A percentile compares a stretch with the other conserved stretches of the same genome.
Evolutionary conservation across 23 tunicate species (phyloP).

Genomic region (Botrylloides violaceus): DNA sequence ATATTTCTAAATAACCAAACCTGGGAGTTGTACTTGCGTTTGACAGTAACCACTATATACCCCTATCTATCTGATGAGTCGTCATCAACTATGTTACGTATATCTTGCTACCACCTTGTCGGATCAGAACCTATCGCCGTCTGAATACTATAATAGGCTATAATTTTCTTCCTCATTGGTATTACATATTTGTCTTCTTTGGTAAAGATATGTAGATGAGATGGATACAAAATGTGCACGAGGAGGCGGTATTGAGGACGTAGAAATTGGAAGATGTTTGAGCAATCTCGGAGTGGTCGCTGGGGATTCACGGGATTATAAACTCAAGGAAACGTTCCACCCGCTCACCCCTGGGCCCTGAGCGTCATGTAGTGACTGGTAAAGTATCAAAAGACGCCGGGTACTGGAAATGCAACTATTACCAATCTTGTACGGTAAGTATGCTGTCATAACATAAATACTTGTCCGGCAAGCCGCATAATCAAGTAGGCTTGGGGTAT

Average conservation of each 20-base stretch:
- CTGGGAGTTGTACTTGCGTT: too few relatives aligned
- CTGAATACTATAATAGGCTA: too few relatives aligned
- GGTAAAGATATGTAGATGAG: constrained; percentile 22
- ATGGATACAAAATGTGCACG: constrained; percentile 20
- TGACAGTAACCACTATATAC: too few relatives aligned
- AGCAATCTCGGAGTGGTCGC: constrained; percentile 36
- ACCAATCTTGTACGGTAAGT: constrained; percentile 34
- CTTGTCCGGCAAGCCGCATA: too few relatives aligned
- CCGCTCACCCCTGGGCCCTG: constrained; percentile 51
- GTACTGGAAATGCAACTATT: constrained; percentile 56
- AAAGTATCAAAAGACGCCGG: constrained; percentile 14
- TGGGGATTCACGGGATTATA: constrained; percentile 46
- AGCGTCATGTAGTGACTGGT: constrained; percentile 24
- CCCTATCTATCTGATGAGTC: too few relatives aligned
- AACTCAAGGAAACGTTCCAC: constrained; percentile 29
- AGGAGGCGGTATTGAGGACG: constrained; percentile 32
- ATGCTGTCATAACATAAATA: too few relatives aligned
- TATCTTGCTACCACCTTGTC: too few relatives aligned
- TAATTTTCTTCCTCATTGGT: too few relatives aligned
- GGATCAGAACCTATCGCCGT: too few relatives aligned
- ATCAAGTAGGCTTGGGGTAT: too few relatives aligned
- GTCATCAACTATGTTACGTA: too few relatives aligned
- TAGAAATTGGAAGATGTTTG: constrained; percentile 45
- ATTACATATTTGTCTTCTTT: background rate
- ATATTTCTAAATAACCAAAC: too few relatives aligned